Base-by-base conservation (phyloP, 2,797 vertebrate species). In the Catharus ustulatus region DNA sequence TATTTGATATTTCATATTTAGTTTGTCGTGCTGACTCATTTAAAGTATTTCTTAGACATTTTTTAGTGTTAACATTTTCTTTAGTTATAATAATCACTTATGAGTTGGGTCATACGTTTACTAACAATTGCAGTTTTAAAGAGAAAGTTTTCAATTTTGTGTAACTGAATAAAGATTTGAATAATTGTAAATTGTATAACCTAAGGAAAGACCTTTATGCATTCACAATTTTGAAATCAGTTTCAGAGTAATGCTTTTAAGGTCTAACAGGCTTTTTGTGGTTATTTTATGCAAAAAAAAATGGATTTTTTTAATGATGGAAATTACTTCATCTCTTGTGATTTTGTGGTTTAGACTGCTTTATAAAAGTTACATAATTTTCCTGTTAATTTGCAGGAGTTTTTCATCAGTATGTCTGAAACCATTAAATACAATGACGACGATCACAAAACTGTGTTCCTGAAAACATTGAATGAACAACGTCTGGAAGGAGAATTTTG, bases 341-440 rank as follows among this genome's bases (percentile, higher is more conserved):
- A 21, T 61, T 92, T 88, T 83, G 18, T 69, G 63, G 51, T 36
- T 93, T 54, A 43, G 36, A 42, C 26, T 63, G 19, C 68, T 68
- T 71, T 34, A 13, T 78, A 78, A 92, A 86, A 59, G 32, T 71
- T 14, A 32, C 19, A 64, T 61, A 66, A 15, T 20, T 74, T 91
- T 52, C 20, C 40, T 92, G 51, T 74, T 78, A 22, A 74, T 87
- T 75, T 90, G 15, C 91, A 98, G 98, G 98, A 98, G 98, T 98
- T 98, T 98, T 98, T 98, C 97, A 97, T 98, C 98, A 98, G 98
- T 98, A 99, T 99, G 99, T 99, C 99, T 98, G 99, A 99, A 98
- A 98, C 99, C 96, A 98, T 99, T 97, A 99, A 99, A 94, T 99
- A 99, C 77, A 99, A 99, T 98, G 99, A 99, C 84, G 99, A 99